Percentiles rank a stretch among this genome's conserved stretches.
Conservation (phyloP, 2,797 vertebrate species). For the Cirrhinus mrigala region DNA sequence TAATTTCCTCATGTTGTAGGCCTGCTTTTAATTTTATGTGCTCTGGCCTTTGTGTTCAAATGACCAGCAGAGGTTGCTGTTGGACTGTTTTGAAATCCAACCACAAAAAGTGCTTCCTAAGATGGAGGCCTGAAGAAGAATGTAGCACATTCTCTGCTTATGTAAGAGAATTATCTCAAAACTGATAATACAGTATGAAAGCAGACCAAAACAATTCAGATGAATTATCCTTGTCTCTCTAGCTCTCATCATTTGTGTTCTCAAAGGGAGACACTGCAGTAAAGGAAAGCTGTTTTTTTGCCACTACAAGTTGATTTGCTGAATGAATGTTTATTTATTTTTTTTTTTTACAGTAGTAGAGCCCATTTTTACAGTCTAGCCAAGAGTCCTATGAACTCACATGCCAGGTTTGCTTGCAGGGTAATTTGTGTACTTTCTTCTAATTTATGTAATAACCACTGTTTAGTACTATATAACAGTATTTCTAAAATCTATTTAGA, state of each 20-base stretch:
- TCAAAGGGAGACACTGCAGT: neutral
- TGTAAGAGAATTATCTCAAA: neutral
- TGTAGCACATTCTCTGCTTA: neutral
- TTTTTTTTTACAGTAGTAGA: neutral
- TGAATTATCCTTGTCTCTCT: neutral
- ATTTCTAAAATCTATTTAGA: neutral
- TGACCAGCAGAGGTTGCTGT: slow-evolving; percentile 40
- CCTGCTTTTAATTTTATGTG: neutral
- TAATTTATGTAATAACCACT: neutral
- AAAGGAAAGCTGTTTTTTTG: neutral
- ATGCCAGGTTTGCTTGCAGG: neutral
- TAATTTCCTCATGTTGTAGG: neutral
- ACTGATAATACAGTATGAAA: neutral
- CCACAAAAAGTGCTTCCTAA: slow-evolving; percentile 9
- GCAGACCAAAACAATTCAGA: neutral
- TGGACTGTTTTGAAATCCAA: neutral
- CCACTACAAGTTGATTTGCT: neutral
- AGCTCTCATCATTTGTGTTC: neutral
- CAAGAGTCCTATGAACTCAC: neutral
- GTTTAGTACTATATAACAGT: neutral
- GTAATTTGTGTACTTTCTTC: neutral
- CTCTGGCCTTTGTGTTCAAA: neutral
- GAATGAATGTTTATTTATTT: neutral
- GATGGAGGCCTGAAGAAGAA: neutral
- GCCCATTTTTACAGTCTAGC: neutral